Conservation (phyloP, 2,888 invertebrate genomes). For the Endotricha flammealis region DNA sequence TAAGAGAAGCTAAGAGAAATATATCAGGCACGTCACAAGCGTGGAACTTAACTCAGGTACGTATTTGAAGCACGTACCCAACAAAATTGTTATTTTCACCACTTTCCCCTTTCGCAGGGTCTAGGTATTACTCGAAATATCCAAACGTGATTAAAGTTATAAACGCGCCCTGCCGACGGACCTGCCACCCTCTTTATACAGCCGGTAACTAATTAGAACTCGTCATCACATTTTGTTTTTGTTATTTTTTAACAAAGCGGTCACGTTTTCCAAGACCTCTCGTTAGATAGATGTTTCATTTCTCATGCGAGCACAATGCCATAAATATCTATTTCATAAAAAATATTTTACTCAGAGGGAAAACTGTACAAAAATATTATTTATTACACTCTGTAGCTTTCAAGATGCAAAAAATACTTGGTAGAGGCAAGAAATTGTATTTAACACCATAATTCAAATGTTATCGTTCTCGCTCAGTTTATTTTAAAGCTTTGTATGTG, state of each 20-base stretch:
- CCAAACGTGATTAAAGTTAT: slow-evolving; percentile 16
- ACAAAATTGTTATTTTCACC: not conserved
- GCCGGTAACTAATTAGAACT: slow-evolving; percentile 39
- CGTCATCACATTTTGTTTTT: slow-evolving; percentile 39
- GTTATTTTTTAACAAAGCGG: slow-evolving; percentile 41
- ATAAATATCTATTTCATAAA: not conserved
- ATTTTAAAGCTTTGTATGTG: too few relatives aligned
- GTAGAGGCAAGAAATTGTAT: too few relatives aligned
- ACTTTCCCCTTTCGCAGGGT: slow-evolving; percentile 3
- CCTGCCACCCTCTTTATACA: not conserved
- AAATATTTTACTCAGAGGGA: not conserved
- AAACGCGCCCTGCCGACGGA: not conserved
- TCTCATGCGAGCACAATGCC: not conserved
- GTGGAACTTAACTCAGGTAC: not conserved
- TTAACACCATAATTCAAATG: too few relatives aligned
- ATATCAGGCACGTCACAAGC: not conserved
- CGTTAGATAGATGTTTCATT: not conserved
- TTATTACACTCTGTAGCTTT: too few relatives aligned
- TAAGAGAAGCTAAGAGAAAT: not conserved
- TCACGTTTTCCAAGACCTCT: slow-evolving; percentile 32
- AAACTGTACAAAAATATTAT: too few relatives aligned
- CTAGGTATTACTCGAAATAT: slow-evolving; percentile 17
- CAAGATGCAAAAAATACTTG: too few relatives aligned
- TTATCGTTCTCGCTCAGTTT: too few relatives aligned
- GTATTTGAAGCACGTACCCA: not conserved